Conservation (phyloP, 2,888 invertebrate genomes). For the Rutpela maculata region DNA sequence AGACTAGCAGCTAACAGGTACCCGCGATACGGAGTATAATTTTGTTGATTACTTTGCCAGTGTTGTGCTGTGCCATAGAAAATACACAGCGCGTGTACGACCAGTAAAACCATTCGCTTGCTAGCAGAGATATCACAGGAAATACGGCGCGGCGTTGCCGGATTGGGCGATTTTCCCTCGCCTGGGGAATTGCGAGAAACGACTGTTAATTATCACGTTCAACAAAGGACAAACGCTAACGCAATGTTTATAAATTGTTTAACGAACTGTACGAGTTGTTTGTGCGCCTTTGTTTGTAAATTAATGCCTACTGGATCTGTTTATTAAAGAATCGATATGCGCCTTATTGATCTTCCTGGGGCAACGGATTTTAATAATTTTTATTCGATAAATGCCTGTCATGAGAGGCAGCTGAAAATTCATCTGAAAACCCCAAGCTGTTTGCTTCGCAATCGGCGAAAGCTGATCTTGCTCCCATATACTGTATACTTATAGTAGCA, state of each 20-base stretch:
- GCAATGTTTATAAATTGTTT: constrained; percentile 11
- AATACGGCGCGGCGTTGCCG: constrained; percentile 55
- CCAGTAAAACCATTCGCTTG: constrained; percentile 58
- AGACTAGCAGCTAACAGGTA: constrained; percentile 43
- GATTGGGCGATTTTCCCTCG: constrained; percentile 25
- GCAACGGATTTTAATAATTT: constrained; percentile 3
- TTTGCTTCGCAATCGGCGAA: constrained; percentile 1
- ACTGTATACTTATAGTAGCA: neutral
- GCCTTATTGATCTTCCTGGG: constrained; percentile 14
- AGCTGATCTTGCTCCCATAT: neutral
- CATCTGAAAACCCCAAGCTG: neutral
- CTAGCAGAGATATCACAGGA: constrained; percentile 60
- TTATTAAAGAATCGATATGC: constrained; percentile 13
- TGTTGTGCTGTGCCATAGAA: constrained; percentile 37
- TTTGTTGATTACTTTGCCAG: constrained; percentile 58
- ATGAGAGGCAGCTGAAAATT: neutral
- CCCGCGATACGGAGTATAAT: constrained; percentile 55
- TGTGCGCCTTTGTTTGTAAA: no score
- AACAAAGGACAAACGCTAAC: neutral
- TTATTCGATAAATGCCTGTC: constrained; percentile 9
- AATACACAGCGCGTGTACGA: constrained; percentile 44
- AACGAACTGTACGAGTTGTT: neutral
- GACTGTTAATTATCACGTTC: neutral
- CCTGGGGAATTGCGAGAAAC: constrained; percentile 23
- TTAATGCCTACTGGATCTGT: neutral